Conservation (phyloP, 2,113 vertebrate species). For the Xyrauchen texanus region DNA sequence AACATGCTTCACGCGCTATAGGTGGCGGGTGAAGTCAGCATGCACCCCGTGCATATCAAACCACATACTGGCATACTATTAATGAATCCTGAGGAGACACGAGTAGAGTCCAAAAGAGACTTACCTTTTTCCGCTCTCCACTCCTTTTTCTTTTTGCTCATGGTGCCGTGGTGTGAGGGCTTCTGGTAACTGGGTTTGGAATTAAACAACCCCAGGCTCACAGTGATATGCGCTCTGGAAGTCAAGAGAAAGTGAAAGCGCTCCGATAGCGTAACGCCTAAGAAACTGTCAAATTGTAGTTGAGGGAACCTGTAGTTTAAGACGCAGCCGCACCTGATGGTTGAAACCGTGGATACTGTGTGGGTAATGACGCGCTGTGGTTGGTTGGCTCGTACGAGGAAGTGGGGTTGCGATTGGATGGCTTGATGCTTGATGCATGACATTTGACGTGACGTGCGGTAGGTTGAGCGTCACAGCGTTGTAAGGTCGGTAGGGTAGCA, state of each 20-base stretch:
- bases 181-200: conserved; percentile 77
- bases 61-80: neutral
- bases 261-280: conserved; percentile 68
- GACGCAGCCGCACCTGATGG: conserved; percentile 69
- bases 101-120: conserved; percentile 40
- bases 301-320: conserved; percentile 50
- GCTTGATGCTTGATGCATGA: accelerated
- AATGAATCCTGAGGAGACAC: neutral
- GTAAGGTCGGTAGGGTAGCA: conserved; percentile 56
- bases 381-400: conserved; percentile 59
- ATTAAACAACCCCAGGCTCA: conserved; percentile 82
- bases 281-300: conserved; percentile 78
- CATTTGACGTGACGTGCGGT: conserved; percentile 23
- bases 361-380: conserved; percentile 38
- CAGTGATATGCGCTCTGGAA: conserved; percentile 71
- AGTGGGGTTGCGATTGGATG: conserved; percentile 57
- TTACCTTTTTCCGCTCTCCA: conserved; percentile 83
- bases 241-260: conserved; percentile 69
- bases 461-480: conserved; percentile 56
- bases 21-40: neutral
- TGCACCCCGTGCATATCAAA: neutral
- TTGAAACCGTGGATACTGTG: conserved; percentile 63
- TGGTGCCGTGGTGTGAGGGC: conserved; percentile 78
- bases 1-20: neutral
- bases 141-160: conserved; percentile 86